Base-by-base conservation (phyloP, 2,888 invertebrate genomes). In the Lithophane semibrunnea region DNA sequence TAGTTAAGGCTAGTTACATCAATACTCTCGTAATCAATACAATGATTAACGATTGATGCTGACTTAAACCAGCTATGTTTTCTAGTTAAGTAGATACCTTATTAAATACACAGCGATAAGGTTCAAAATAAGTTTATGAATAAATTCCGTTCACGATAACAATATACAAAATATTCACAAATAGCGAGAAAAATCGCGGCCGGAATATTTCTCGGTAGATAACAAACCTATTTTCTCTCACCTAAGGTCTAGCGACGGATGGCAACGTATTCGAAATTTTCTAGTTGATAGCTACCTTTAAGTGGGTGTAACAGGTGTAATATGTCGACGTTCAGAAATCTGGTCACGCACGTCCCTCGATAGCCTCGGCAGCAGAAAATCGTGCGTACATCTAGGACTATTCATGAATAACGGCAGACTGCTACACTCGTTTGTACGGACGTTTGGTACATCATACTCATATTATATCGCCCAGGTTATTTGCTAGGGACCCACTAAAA, bases 341-440 rank as follows among this genome's bases (percentile, higher is more conserved):
- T 88, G 88, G 92, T 92, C 93, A 92, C 92, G 92, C 85, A 77
- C 86, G 82, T 80, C 68, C 77, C 87, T 86, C 86, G 82, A 89
- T 89, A 87, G 89, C 89, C 80, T 85, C 79, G 72, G 75, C 80
- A 85, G 83, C 83, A 80, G 88, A 89, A 91, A 90, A 92, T 89
- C 88, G 88, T 90, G 88, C 85, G 87, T 89, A 89, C 80, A 69
- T 84, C 77, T 68, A 79, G 71, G 71, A 63, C 73, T 74, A 75
- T 86, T 85, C 79, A 78, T 90, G 86, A 88, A 86, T 86, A 88
- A 88, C 71, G 78, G 67, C 73, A 54, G 71, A 75, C 76, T 73
- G 73, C 58, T 72, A 79, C 79, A 52, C 70, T 76, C 66, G 56
- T 82, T 69, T 66, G 49, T 71, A 58, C 52, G 64, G 73, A 54